Conservation (phyloP, 2,113 vertebrate genomes). For the Myiagra hebetior region DNA sequence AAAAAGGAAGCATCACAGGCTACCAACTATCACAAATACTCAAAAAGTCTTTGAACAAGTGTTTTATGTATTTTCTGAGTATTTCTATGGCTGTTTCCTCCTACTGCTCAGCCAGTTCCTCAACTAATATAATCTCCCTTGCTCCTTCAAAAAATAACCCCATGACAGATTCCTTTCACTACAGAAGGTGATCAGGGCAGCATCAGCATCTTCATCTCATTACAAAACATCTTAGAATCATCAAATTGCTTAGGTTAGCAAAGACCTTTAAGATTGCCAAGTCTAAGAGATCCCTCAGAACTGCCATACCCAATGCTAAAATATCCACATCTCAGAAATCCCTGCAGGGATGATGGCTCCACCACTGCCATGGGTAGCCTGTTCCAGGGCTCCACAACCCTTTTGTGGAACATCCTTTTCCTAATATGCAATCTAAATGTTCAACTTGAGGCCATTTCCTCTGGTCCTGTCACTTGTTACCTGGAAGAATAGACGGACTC, state of each 20-base stretch:
- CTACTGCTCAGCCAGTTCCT: neutral
- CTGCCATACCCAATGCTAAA: neutral
- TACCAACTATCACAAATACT: neutral
- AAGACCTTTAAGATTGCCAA: neutral
- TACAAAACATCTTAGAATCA: neutral
- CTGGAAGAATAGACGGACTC: neutral
- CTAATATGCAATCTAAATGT: neutral
- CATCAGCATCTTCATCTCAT: neutral
- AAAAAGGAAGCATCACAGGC: neutral
- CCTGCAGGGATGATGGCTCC: neutral
- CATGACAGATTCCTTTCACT: neutral
- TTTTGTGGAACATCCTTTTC: neutral
- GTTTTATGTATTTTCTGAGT: neutral
- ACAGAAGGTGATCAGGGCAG: neutral
- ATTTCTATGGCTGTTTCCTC: neutral
- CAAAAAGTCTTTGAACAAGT: neutral
- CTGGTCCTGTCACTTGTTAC: neutral
- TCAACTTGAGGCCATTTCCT: neutral
- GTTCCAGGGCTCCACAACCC: neutral
- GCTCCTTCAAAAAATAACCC: neutral
- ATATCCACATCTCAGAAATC: neutral
- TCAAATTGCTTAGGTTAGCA: neutral
- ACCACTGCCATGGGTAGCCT: neutral
- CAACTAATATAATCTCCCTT: neutral
- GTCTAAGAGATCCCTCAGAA: neutral